Base-by-base conservation (phyloP, 2,888 invertebrate genomes). In the Habroteleia sp. region DNA sequence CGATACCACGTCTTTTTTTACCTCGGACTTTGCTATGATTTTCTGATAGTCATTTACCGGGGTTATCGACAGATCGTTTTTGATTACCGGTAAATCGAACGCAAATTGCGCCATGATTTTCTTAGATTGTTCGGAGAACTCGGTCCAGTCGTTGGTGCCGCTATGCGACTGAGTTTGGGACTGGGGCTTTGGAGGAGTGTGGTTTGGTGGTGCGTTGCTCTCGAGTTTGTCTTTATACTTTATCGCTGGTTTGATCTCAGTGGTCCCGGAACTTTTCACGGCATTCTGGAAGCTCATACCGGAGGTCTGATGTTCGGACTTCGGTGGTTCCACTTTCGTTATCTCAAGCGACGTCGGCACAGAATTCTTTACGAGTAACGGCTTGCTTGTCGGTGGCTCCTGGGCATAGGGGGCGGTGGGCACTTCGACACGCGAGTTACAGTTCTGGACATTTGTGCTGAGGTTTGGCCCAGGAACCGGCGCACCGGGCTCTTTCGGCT, bases 41-140 rank as follows among this genome's bases (percentile, higher is more conserved):
- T 86, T 87, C 13, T 83, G 84, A 48, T 79, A 85, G 56, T 87
- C 87, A 39, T 83, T 86, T 0, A 87, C 87, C 0, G 86, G 87
- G 0, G 87, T 87, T 29, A 87, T 87, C 3, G 87, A 87, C n/a
- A 87, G 75, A 7, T 76, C 76, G 48, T 87, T 84, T 52, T 84
- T 84, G 8, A 74, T 74, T 41, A 82, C 82, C 4, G 85, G 84
- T 29, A 87, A 60, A 46, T 87, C 87, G 79, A 87, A 84, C 7
- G 84, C 80, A 77, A 76, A 58, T 23, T 68, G 76, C 7, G 62
- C 54, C 71, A 86, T 85, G 37, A 87, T 85, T 60, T 85, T 86
- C 13, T 77, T 77, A 8, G 77, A 56, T 8, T 60, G 65, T 16
- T 71, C 74, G 3, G 85, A 83, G 81, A 84, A 82, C 3, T 87